Conservation (phyloP, 1,140 invertebrate species). For the Varroa destructor region DNA sequence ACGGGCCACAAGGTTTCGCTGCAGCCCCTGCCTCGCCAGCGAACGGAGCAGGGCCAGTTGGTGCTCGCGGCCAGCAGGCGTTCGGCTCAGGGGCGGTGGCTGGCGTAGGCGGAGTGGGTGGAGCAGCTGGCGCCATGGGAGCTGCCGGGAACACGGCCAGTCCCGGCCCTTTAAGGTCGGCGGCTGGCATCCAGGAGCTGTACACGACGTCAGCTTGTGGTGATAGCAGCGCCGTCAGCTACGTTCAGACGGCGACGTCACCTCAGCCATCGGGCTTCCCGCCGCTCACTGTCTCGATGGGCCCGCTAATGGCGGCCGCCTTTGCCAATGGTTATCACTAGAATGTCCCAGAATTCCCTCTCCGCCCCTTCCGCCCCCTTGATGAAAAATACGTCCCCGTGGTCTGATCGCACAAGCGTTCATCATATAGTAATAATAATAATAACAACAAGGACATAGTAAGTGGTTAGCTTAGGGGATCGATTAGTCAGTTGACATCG, state of each 20-base stretch:
- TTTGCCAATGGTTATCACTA: conserved; percentile 27
- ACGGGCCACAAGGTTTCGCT: conserved; percentile 27
- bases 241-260: conserved; percentile 23
- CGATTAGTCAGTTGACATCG: too few species aligned
- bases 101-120: not conserved
- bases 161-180: not conserved
- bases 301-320: conserved; percentile 22
- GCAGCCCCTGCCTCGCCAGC: conserved; percentile 27
- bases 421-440: too few species aligned
- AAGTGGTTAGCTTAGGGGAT: too few species aligned
- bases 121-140: not conserved
- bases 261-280: conserved; percentile 23
- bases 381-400: too few species aligned
- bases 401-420: too few species aligned
- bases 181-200: conserved; percentile 9
- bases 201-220: conserved; percentile 15
- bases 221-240: conserved; percentile 17
- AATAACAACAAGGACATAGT: too few species aligned
- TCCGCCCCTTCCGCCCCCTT: too few species aligned
- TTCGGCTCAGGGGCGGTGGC: conserved; percentile 20
- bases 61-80: not conserved
- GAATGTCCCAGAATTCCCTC: too few species aligned
- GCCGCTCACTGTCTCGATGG: conserved; percentile 23
- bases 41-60: conserved; percentile 2
- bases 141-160: conserved; percentile 11